Base-by-base conservation (phyloP, 2,113 vertebrate species). In the Ophiodon elongatus region DNA sequence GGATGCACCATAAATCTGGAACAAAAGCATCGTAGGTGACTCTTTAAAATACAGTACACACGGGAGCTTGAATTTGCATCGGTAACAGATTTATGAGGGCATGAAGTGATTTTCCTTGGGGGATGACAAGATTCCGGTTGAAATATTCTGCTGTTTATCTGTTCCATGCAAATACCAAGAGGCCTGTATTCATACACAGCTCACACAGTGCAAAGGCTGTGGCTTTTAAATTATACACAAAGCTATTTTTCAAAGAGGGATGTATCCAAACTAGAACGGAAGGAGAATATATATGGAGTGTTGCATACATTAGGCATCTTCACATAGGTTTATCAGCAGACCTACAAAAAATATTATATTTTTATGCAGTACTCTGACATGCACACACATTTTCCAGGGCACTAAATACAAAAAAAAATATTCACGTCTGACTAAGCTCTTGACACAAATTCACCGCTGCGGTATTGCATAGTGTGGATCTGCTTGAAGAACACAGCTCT, bases 361-460 rank as follows among this genome's bases (percentile, higher is more conserved):
- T 80, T 52, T 23, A 50, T 83, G 57, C 67, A 69, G 31, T 23
- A 39, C 45, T 68, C 39, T 45, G 73, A 73, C 31, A 65, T 54
- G 41, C 43, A 73, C 52, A 75, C 65, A 69, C 63, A 80, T 68
- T 91, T 82, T 79, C 65, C 69, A 70, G 50, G 6, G 68, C 6
- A n/a, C 64, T 79, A 84, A 68, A 82, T 73, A 67, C 41, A 54
- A 68, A 67, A 71, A 72, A 76, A 80, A 85, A 78, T 14, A 57
- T 72, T 85, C 77, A 89, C 23, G 84, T 83, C 81, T 79, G 64
- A 57, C 83, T 89, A 89, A 88, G 82, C 90, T 91, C 80, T 79
- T 91, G 85, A 92, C 90, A 93, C 78, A 83, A 82, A 91, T 85
- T 80, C 31, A 56, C 67, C 33, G 57, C 85, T 90, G 92, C 37